A percentile compares a stretch with the other conserved stretches of the same genome.
Evolutionary conservation across 2,888 invertebrate genomes (phyloP).

Genomic region (Emmelina monodactyla): DNA sequence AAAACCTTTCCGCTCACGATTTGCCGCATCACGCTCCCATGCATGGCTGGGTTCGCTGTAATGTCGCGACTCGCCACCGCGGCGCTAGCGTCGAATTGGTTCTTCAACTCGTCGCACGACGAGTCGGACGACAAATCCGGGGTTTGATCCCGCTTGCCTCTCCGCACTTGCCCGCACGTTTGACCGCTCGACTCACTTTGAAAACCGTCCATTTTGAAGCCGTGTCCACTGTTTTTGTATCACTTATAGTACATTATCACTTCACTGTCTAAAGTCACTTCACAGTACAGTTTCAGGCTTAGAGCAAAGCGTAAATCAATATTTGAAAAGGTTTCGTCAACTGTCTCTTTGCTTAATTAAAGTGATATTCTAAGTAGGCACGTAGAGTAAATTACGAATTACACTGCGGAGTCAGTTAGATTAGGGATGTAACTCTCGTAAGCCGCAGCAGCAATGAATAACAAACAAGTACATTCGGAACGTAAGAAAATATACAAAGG

Average conservation of each 20-base stretch:
- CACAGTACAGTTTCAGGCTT: no score
- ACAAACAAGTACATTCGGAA: no score
- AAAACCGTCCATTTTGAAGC: constrained; percentile 39
- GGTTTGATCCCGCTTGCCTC: constrained; percentile 29
- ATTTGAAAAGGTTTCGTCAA: no score
- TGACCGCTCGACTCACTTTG: no score
- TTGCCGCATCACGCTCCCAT: constrained; percentile 56
- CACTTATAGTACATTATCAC: neutral
- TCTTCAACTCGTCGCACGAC: constrained; percentile 53
- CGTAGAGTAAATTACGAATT: no score
- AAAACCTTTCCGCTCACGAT: constrained; percentile 68
- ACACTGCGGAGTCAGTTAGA: no score
- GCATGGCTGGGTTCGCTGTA: constrained; percentile 51
- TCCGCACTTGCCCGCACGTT: constrained; percentile 46
- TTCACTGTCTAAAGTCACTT: neutral
- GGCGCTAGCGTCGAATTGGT: constrained; percentile 53
- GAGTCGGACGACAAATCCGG: constrained; percentile 41
- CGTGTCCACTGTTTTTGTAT: neutral
- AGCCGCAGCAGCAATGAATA: no score
- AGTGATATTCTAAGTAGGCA: no score
- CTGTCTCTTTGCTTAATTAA: no score
- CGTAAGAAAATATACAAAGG: no score
- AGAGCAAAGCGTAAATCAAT: no score
- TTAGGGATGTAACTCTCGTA: no score
- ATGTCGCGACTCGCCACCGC: constrained; percentile 40